Evolutionary conservation across 2,888 invertebrate species (phyloP).

Genomic region (Anodontia alba): DNA sequence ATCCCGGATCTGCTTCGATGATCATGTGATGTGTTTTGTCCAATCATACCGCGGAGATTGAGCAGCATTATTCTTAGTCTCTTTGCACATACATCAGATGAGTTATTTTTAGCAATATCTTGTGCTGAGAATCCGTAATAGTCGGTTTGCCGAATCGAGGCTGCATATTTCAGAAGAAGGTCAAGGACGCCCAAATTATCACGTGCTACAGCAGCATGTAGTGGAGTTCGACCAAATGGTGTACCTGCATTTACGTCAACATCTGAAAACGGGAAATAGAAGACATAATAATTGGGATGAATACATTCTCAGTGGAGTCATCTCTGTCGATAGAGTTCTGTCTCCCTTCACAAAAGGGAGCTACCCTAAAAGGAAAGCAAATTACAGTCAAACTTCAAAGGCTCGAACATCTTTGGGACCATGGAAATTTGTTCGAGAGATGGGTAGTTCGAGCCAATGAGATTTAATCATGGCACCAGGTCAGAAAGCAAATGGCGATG

Average conservation of each 20-base stretch:
- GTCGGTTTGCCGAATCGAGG: slow-evolving; percentile 57
- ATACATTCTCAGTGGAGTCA: too few relatives aligned
- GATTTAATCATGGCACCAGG: too few relatives aligned
- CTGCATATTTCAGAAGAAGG: slow-evolving; percentile 63
- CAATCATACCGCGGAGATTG: slow-evolving; percentile 57
- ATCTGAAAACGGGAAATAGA: slow-evolving; percentile 59
- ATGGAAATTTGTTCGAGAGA: too few relatives aligned
- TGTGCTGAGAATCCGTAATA: slow-evolving; percentile 61
- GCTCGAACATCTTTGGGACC: too few relatives aligned
- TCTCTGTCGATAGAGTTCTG: too few relatives aligned
- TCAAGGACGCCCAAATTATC: slow-evolving; percentile 67
- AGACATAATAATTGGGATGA: background rate
- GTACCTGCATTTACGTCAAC: slow-evolving; percentile 66
- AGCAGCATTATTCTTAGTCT: slow-evolving; percentile 68
- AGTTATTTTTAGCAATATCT: slow-evolving; percentile 59
- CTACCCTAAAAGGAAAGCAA: too few relatives aligned
- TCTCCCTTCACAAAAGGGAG: too few relatives aligned
- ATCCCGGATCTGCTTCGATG: background rate
- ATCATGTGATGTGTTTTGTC: background rate
- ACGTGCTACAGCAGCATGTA: slow-evolving; percentile 70
- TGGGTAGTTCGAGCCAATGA: too few relatives aligned
- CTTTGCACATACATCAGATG: slow-evolving; percentile 65
- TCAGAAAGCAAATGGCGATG: too few relatives aligned
- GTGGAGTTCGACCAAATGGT: slow-evolving; percentile 65
- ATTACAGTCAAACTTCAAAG: too few relatives aligned